These are phyloP conservation scores for Nasonia longicornis DNA, from an alignment of 1,140 invertebrate genomes.

Conservation along the genomic window DNA sequence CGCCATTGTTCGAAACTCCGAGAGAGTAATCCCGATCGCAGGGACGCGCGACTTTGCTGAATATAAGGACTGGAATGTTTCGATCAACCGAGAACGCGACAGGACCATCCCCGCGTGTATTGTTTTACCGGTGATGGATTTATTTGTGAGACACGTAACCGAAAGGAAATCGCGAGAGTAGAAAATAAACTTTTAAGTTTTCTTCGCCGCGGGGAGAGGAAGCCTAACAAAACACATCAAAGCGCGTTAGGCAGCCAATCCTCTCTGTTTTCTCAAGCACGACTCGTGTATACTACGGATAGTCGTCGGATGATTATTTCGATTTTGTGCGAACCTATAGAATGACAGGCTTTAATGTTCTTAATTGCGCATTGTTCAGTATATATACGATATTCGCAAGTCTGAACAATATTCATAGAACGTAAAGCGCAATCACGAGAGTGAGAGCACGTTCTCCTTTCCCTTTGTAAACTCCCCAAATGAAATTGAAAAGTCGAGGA, in stretches of 20 bases:
- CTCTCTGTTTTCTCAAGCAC: not conserved
- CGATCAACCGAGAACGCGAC: not conserved
- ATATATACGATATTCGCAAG: not conserved
- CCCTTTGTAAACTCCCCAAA: not conserved
- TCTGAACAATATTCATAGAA: not conserved
- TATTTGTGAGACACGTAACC: not conserved
- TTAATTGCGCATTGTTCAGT: not conserved
- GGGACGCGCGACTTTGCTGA: too few relatives aligned
- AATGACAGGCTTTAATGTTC: too few relatives aligned
- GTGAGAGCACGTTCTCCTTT: not conserved
- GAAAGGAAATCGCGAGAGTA: not conserved
- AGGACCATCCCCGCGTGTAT: not conserved
- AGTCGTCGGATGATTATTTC: not conserved
- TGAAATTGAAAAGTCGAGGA: not conserved
- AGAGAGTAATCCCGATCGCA: too few relatives aligned
- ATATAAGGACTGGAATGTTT: not conserved
- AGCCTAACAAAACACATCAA: not conserved
- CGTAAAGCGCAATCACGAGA: not conserved
- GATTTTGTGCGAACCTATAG: not conserved
- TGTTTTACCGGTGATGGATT: not conserved
- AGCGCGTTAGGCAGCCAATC: not conserved
- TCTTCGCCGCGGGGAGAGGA: not conserved
- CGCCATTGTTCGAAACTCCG: not conserved
- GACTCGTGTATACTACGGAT: not conserved
- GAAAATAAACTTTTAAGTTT: slow-evolving; percentile 17